Base-by-base conservation (phyloP, 1,140 invertebrate species). In the Polypedilum vanderplanki region DNA sequence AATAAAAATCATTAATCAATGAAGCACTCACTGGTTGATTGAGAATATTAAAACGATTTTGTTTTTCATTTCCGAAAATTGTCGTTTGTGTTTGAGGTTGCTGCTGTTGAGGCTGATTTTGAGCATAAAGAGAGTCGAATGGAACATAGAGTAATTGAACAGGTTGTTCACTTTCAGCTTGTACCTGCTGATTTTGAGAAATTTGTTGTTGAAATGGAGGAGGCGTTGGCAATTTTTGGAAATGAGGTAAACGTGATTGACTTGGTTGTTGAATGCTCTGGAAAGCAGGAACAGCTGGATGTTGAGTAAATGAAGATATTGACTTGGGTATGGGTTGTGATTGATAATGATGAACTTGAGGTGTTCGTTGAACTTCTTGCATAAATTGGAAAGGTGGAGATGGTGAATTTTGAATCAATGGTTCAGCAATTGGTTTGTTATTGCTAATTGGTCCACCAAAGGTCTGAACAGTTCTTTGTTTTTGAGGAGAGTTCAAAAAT, bases 101-200 rank as follows among this genome's bases (percentile, higher is more conserved):
- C 64, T 79, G 77, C 75, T 78, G 76, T 20, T 76, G 75, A 64
- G 78, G 77, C 75, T 78, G 76, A 12, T 81, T 84, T 76, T 88
- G 86, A 81, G 87, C 85, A 74, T 87, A 88, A 10, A 93, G 80
- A 0, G 89, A 90, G 79, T 94, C 91, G 40, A 92, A 85, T 12
- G 92, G 92, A 2, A 94, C 91, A 78, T 93, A 94, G 0, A 93
- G 83, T 70, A 93, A 79, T 80, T 93, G 91, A 15, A 93, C 88
- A 83, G 91, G 33, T 73, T 33, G 73, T 40, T 73, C 40, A 15
- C 15, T 40, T 73, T 73, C 24, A 18, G 15, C 10, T 40, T 73
- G 73, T 40, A 15, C 10, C 18, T 73, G 73, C 22, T 33, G 73
- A 73, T 10, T 73, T 73, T 73, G 73, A 18, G 65, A 17, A 70